Conservation (phyloP, 2,888 invertebrate species). For the Orgyia antiqua region DNA sequence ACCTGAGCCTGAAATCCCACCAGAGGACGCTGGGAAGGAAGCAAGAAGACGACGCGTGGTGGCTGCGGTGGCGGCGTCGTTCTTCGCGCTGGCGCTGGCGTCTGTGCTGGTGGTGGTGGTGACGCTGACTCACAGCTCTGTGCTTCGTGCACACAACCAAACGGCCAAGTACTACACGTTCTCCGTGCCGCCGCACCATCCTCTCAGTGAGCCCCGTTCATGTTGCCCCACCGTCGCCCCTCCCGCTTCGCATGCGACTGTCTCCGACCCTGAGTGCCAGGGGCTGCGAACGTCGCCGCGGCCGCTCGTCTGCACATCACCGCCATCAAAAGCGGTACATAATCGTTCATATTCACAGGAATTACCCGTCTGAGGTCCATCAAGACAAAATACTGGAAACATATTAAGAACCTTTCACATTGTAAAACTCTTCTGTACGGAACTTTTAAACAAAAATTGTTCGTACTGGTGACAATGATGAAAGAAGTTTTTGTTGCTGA, state of each 20-base stretch:
- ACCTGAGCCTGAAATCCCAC: constrained; percentile 60
- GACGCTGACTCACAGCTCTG: constrained; percentile 85
- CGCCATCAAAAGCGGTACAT: constrained; percentile 63
- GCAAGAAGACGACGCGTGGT: constrained; percentile 83
- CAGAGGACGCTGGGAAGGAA: constrained; percentile 80
- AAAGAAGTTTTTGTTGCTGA: constrained; percentile 18
- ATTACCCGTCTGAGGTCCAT: constrained; percentile 31
- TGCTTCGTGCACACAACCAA: constrained; percentile 80
- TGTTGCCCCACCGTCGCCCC: constrained; percentile 78
- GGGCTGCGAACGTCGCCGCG: constrained; percentile 74
- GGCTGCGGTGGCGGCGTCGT: constrained; percentile 83
- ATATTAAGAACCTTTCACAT: constrained; percentile 17
- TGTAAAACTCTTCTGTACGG: constrained; percentile 6
- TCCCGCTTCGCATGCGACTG: constrained; percentile 78
- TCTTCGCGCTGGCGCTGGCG: constrained; percentile 84
- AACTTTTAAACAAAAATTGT: constrained; percentile 7
- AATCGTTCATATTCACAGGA: constrained; percentile 48
- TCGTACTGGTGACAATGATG: constrained; percentile 6
- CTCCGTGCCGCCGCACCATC: constrained; percentile 79
- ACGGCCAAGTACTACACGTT: constrained; percentile 82
- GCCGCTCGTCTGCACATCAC: constrained; percentile 48
- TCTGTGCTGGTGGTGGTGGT: constrained; percentile 87
- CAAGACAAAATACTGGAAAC: constrained; percentile 37
- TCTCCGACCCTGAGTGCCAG: constrained; percentile 74
- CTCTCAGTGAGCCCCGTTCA: constrained; percentile 79